Conservation (phyloP, 1,140 invertebrate genomes). For the Archegozetes longisetosus region DNA sequence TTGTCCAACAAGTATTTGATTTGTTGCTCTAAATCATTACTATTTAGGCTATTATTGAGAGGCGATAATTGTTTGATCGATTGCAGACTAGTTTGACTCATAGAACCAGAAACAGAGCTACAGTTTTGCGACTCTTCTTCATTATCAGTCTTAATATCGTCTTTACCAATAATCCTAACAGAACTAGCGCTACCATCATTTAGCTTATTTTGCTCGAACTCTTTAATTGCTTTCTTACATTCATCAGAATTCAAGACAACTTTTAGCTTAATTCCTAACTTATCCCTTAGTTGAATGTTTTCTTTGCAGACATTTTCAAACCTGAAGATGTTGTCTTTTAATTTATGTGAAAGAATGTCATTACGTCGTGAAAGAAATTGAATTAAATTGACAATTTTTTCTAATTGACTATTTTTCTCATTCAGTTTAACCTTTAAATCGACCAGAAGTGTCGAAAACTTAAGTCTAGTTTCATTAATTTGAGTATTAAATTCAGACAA, state of each 20-base stretch:
- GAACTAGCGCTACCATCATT: too few species aligned
- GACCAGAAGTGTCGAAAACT: neutral
- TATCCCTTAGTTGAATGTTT: neutral
- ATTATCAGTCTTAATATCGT: too few species aligned
- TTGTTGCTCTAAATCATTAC: too few species aligned
- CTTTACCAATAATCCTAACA: too few species aligned
- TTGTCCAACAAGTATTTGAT: too few species aligned
- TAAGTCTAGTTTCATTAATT: neutral
- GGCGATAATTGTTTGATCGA: too few species aligned
- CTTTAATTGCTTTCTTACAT: neutral
- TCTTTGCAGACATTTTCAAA: neutral
- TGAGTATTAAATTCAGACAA: neutral
- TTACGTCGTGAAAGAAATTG: neutral
- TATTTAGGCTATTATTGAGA: too few species aligned
- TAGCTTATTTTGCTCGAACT: too few species aligned
- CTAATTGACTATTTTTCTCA: neutral
- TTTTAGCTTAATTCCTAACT: neutral
- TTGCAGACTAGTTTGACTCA: too few species aligned
- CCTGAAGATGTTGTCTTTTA: neutral
- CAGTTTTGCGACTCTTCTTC: too few species aligned
- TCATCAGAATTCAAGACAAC: neutral
- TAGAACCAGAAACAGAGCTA: too few species aligned
- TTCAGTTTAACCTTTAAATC: neutral
- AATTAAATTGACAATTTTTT: neutral
- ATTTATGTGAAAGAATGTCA: neutral